Percentiles rank a stretch among this genome's conserved stretches.
Conservation (phyloP, 2,113 vertebrate genomes). For the Psilopogon haemacephalus region DNA sequence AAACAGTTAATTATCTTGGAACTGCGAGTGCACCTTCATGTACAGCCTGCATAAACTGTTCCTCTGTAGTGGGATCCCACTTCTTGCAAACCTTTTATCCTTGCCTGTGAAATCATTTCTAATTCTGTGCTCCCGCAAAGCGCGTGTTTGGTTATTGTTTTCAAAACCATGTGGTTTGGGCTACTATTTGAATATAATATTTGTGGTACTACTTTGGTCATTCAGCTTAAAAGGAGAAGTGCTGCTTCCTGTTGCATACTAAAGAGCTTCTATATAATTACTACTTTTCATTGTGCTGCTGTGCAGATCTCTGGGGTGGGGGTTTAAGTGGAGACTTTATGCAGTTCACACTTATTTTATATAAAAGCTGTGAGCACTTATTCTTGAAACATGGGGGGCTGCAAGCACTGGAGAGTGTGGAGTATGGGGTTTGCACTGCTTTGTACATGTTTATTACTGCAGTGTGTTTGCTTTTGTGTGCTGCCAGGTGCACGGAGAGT, state of each 20-base stretch:
- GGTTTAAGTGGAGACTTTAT: slow-evolving; percentile 24
- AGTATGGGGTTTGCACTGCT: neutral
- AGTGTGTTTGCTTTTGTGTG: neutral
- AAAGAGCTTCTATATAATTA: slow-evolving; percentile 52
- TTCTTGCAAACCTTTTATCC: slow-evolving; percentile 35
- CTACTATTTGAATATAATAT: slow-evolving; percentile 57
- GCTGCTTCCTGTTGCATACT: slow-evolving; percentile 19
- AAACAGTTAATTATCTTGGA: slow-evolving; percentile 56
- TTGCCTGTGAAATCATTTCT: slow-evolving; percentile 16
- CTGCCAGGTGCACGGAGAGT: neutral
- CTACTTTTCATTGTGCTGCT: slow-evolving; percentile 24
- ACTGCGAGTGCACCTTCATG: slow-evolving; percentile 21
- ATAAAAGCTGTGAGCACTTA: neutral
- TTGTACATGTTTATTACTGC: neutral
- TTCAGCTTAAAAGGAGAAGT: slow-evolving; percentile 20
- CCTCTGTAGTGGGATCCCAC: neutral
- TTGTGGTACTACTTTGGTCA: slow-evolving; percentile 30
- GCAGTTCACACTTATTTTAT: slow-evolving; percentile 8
- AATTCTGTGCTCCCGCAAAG: slow-evolving; percentile 17
- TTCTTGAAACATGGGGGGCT: neutral
- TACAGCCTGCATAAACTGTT: slow-evolving; percentile 4
- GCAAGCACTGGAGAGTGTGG: neutral
- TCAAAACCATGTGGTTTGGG: slow-evolving; percentile 31
- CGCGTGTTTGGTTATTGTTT: slow-evolving; percentile 48
- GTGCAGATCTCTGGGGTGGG: slow-evolving; percentile 12